Evolutionary conservation across 2,888 invertebrate species (phyloP), one percentile per base, ranked within the genome.

Genomic region (Caenorhabditis doughertyi): DNA sequence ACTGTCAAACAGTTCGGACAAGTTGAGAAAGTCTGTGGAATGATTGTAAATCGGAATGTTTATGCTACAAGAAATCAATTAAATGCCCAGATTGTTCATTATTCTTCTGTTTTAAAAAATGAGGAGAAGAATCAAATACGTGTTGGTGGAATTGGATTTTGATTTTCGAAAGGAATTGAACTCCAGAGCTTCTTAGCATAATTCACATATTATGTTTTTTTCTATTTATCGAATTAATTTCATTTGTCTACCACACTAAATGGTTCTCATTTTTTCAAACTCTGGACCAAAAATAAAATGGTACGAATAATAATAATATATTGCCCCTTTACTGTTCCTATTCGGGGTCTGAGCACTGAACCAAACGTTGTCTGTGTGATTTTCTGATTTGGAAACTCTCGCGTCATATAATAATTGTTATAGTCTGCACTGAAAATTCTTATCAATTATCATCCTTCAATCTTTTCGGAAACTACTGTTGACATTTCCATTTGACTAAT

Each of bases 1-100:
- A 60, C 72, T 35, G 85, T 84, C 27, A 87, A 87, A 74, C 87
- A 87, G 42, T 87, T 83, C 58, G 87, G 64, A 8, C 84, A 84
- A 56, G 77, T 68, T 3, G 85, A 86, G 55, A 73, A 79, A 42
- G 72, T 86, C 16, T 86, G 86, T 70, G 74, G 73, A 27, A 68
- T 80, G 73, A 73, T 68, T 60, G 80, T 80, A 4, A 72, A 80
- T 44, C 58, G 80, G 18, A 70, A 79, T 49, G 79, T 79, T 0
- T 79, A 72, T 42, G 56, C 72, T 16, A 65, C 55, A 16, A 49
- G 42, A 21, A 76, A 39, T 16, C 39, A 53, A 42, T 4, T 42
- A 11, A 3, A 47, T 8, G 35, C 65, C 2, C 51, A 65, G 16
- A 51, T 51, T 23, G 13, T 29, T 35, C 65, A 65, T 35, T 51